Base-by-base conservation (phyloP, 23 tunicate genomes). In the Corella eumyota region DNA sequence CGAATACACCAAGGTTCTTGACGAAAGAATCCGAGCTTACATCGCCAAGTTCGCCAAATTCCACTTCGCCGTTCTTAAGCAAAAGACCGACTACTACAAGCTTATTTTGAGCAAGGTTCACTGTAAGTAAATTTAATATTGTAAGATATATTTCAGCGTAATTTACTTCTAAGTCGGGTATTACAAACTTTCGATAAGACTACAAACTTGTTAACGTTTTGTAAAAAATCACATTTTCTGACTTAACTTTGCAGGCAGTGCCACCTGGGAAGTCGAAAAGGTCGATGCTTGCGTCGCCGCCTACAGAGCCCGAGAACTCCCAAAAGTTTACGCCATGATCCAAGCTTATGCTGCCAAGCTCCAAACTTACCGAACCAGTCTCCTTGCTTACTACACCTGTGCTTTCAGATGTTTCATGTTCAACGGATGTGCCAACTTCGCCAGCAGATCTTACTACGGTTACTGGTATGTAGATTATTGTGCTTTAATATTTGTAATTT, bases 391-490 rank as follows among this genome's bases (percentile, higher is more conserved):
- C 66, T 70, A 70, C 66, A 58, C 65, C 46, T 70, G 76, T 40
- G 56, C 56, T 30, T 70, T 44, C 66, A 38, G 45, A 25, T 70
- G 76, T 58, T 58, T 61, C 78, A 61, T 72, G 78, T 58, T 46
- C 64, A 15, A 23, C 61, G 78, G 68, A 31, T 61, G 61, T 34
- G 21, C 24, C 50, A 72, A 55, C 26, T 72, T 61, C 64, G 30
- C 13, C 68, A 21, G 24, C 40, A 61, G 50, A 36, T 6, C 44
- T 34, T 72, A 61, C 61, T 50, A 72, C 50, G 15, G 50, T 46
- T 15, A 34, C 68, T 72, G 78, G 78, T 72, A 33, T 21, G 68
- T 50, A 31, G 13, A 31, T 56, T 2, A 15, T 28, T 33, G 31
- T 3, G 27, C 57, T 54, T 54, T 48, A 3, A 23, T 17, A 54